A percentile compares a stretch with the other conserved stretches of the same genome.
Conservation (phyloP, 2,113 vertebrate species). For the Seriola aureovittata region DNA sequence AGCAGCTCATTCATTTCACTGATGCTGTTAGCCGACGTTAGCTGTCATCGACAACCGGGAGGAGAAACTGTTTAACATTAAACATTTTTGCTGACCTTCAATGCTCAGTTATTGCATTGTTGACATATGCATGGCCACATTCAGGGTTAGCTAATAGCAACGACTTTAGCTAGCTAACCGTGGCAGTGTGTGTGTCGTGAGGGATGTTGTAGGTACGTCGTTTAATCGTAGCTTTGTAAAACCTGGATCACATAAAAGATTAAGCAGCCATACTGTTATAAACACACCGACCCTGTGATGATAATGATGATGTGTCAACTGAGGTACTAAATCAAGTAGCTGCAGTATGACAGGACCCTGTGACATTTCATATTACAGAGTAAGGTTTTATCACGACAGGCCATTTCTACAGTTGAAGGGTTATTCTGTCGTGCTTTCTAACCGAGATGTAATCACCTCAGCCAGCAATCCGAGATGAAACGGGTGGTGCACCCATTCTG, state of each 20-base stretch:
- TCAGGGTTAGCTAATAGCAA: background rate
- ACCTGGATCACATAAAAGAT: background rate
- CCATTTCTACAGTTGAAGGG: background rate
- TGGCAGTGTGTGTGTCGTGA: constrained; percentile 37
- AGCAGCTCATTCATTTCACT: constrained; percentile 52
- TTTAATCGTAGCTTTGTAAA: background rate
- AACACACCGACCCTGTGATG: background rate
- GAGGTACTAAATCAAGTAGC: background rate
- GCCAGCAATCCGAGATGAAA: background rate
- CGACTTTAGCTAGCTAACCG: constrained; percentile 23
- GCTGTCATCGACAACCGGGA: background rate
- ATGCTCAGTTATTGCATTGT: background rate
- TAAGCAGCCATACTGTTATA: background rate
- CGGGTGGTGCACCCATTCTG: background rate
- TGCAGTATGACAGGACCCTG: constrained; percentile 8
- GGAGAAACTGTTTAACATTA: background rate
- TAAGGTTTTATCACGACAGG: constrained; percentile 51
- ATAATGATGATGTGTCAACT: background rate
- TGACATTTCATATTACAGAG: background rate
- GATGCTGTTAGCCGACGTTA: background rate
- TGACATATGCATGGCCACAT: background rate
- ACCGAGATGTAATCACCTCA: background rate
- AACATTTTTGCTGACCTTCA: constrained; percentile 1
- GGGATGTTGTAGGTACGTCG: constrained; percentile 45
- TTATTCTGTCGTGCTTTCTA: background rate